Evolutionary conservation across 2,888 invertebrate genomes (phyloP).

Genomic region (Minunthozetes semirufus): DNA sequence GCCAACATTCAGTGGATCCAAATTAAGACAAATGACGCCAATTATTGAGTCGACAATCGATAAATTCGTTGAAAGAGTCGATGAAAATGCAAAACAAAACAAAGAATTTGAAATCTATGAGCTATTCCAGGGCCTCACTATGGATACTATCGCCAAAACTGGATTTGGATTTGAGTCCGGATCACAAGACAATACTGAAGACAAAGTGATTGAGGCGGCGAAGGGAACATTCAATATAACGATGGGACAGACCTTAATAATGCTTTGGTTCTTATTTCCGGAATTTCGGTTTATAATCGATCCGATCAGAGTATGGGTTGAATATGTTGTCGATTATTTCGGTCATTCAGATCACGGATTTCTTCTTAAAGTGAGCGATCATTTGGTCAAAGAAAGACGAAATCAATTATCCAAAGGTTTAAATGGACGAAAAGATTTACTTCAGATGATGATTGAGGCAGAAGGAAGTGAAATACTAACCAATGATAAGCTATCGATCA

Average conservation of each 20-base stretch:
- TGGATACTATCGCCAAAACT: slow-evolving; percentile 40
- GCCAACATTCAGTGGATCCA: slow-evolving; percentile 41
- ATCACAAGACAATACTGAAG: slow-evolving; percentile 39
- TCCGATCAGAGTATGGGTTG: not conserved
- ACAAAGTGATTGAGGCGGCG: slow-evolving; percentile 30
- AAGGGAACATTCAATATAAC: slow-evolving; percentile 10
- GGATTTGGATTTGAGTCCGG: slow-evolving; percentile 40
- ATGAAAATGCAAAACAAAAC: slow-evolving; percentile 1
- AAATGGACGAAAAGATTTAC: not conserved
- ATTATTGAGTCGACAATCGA: slow-evolving; percentile 34
- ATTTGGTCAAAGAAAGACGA: not conserved
- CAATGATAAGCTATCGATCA: slow-evolving; percentile 2
- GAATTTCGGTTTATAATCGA: not conserved
- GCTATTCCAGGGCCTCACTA: slow-evolving; percentile 39
- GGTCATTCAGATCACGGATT: slow-evolving; percentile 10
- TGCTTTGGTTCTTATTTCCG: slow-evolving; percentile 5
- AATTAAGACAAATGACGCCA: slow-evolving; percentile 38
- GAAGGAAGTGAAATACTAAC: not conserved
- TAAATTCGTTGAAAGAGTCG: slow-evolving; percentile 34
- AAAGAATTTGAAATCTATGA: slow-evolving; percentile 40
- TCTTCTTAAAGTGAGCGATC: not conserved
- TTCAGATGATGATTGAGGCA: not conserved
- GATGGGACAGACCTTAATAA: not conserved
- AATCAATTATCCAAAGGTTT: not conserved
- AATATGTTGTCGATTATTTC: not conserved